Conservation (phyloP, 2,797 vertebrate species). For the Spinibarbus caldwelli region DNA sequence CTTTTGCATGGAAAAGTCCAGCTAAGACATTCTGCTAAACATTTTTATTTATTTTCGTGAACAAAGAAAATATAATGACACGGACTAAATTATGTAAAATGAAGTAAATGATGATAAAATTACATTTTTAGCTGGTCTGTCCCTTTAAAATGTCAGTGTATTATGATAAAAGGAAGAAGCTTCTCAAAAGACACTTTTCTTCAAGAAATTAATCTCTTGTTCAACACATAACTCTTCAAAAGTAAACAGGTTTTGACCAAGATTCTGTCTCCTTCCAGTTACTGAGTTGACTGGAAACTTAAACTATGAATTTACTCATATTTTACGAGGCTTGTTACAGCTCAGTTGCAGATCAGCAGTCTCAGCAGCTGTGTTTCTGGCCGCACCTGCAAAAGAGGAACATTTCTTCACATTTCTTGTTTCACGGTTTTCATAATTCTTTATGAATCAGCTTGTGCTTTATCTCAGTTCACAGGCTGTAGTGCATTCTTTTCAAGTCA, state of each 20-base stretch:
- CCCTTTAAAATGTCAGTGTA: background rate
- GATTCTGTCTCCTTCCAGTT: background rate
- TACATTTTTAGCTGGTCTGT: background rate
- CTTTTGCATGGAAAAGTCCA: background rate
- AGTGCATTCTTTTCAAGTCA: no score
- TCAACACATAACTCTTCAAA: background rate
- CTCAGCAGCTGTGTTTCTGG: background rate
- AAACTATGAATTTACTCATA: constrained; percentile 12
- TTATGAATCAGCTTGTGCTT: no score
- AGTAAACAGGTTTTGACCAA: no score
- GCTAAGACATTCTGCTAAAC: background rate
- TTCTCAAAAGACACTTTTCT: background rate
- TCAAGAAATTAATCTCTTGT: background rate
- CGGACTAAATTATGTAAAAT: no score
- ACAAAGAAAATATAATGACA: background rate
- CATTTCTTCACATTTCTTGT: background rate
- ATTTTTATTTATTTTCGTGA: background rate
- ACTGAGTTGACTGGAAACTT: background rate
- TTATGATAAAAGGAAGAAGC: background rate
- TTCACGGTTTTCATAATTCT: background rate
- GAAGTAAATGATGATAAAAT: background rate
- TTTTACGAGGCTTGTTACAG: background rate
- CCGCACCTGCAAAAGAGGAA: background rate
- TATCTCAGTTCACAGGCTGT: no score
- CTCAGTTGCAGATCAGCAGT: background rate